Evolutionary conservation across 1,140 invertebrate genomes (phyloP), one percentile per base, ranked within the genome.

Genomic region (Aradophagus sp.): DNA sequence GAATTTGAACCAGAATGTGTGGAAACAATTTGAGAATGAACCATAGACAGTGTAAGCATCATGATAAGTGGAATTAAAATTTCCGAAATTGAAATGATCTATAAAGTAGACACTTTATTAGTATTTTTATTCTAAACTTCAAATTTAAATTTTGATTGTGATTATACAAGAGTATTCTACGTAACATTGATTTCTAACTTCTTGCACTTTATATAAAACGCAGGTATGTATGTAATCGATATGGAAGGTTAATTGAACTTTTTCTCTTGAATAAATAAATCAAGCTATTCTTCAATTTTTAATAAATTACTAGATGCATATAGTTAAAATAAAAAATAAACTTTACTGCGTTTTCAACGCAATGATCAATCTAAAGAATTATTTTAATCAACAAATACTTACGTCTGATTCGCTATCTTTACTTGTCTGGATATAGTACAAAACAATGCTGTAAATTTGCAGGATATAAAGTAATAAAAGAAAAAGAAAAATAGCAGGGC

Each of bases 21-120:
- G 19, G 92, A 93, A 1, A 94, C 94, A 55, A 97, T 97, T 84
- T 97, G 95, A 0, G 95, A 95, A 83, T 97, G 95, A 34, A 97
- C 92, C 23, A 95, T 87, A 69, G 93, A 94, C 29, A 97, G 86
- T 19, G 92, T 87, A 63, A 95, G 81, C 89, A 95, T 94, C 80
- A 96, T 89, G 13, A 90, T 87, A 55, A 91, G 80, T n/a, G 95
- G 95, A 55, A 95, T 90, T 17, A 95, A 76, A 75, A 94, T 86
- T 84, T 93, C 91, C 55, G 88, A 89, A 26, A 84, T 77, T 27
- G 88, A 85, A 41, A 90, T 81, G 71, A 83, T 78, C 88, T 90
- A 70, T 12, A 79, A 53, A 16, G 5, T 7, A 20, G 5, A 2
- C 14, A 14, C 7, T 7, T 14, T 1, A 15, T 35, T 16, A 15